Conservation (phyloP, 2,888 invertebrate genomes). For the Parnassius smintheus region DNA sequence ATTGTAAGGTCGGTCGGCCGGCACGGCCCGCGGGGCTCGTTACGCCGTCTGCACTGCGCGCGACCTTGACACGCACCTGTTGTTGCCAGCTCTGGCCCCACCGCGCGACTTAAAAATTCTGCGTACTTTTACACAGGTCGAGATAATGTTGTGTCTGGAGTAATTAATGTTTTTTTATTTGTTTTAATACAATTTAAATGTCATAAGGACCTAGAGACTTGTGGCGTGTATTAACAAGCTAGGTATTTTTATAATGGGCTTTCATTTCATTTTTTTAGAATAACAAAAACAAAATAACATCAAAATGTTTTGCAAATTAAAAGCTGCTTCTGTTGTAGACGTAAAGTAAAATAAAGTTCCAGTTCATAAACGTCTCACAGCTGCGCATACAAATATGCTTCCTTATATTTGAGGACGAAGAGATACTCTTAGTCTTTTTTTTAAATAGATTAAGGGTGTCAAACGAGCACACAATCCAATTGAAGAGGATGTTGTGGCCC, state of each 20-base stretch:
- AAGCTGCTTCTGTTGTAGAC: no score
- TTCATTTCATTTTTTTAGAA: not conserved
- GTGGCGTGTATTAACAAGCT: not conserved
- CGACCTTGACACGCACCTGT: constrained; percentile 29
- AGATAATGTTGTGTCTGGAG: constrained; percentile 2
- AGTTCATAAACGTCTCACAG: no score
- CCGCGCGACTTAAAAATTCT: constrained; percentile 16
- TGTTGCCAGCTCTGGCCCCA: constrained; percentile 22
- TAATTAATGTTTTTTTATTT: constrained; percentile 5
- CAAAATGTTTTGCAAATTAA: no score
- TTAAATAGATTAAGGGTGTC: no score
- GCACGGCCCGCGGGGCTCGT: constrained; percentile 38
- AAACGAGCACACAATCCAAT: no score
- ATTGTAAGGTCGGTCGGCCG: constrained; percentile 40
- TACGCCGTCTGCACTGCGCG: constrained; percentile 35
- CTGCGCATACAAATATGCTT: no score
- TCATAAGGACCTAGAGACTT: no score
- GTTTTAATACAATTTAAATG: not conserved
- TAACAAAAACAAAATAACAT: no score
- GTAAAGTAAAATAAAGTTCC: no score
- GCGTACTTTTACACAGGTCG: constrained; percentile 13
- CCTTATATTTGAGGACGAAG: no score
- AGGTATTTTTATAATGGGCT: not conserved
- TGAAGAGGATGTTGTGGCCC: no score
- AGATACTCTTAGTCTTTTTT: no score